Evolutionary conservation across 1,140 invertebrate genomes (phyloP).

Genomic region (Hyphantria cunea): DNA sequence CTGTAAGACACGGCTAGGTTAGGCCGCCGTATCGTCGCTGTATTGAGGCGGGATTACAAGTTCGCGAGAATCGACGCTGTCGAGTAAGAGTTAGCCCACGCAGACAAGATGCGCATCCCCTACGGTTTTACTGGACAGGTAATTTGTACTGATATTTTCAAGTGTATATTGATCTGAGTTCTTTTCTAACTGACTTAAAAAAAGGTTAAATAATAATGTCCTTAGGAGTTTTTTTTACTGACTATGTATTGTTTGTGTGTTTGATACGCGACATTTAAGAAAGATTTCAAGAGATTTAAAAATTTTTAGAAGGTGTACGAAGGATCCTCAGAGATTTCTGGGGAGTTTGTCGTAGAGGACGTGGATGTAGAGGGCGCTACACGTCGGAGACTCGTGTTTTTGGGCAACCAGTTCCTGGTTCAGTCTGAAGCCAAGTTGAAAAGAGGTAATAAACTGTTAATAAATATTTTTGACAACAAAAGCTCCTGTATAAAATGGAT

Average conservation of each 20-base stretch:
- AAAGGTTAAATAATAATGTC: too few relatives aligned
- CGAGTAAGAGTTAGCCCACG: conserved; percentile 89
- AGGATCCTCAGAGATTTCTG: conserved; percentile 90
- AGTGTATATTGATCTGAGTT: too few relatives aligned
- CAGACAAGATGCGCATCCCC: conserved; percentile 91
- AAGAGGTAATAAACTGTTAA: too few relatives aligned
- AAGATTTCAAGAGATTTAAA: too few relatives aligned
- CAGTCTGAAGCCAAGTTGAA: conserved; percentile 95
- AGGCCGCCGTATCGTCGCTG: conserved; percentile 91
- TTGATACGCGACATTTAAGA: too few relatives aligned
- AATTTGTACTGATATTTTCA: too few relatives aligned
- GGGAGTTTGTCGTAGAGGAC: conserved; percentile 94
- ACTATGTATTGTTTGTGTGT: too few relatives aligned
- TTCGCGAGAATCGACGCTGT: conserved; percentile 91
- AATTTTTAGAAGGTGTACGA: conserved; percentile 85
- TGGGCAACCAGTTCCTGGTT: conserved; percentile 91
- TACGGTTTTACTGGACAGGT: conserved; percentile 83
- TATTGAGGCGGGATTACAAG: conserved; percentile 89
- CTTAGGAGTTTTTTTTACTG: too few relatives aligned
- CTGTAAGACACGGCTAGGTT: conserved; percentile 88
- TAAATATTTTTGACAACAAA: too few relatives aligned
- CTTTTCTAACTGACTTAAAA: too few relatives aligned
- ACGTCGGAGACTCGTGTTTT: conserved; percentile 91
- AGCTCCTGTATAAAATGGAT: too few relatives aligned
- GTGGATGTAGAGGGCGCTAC: conserved; percentile 84